Base-by-base conservation (phyloP, 2,797 vertebrate genomes). In the Pachyuromys duprasi region DNA sequence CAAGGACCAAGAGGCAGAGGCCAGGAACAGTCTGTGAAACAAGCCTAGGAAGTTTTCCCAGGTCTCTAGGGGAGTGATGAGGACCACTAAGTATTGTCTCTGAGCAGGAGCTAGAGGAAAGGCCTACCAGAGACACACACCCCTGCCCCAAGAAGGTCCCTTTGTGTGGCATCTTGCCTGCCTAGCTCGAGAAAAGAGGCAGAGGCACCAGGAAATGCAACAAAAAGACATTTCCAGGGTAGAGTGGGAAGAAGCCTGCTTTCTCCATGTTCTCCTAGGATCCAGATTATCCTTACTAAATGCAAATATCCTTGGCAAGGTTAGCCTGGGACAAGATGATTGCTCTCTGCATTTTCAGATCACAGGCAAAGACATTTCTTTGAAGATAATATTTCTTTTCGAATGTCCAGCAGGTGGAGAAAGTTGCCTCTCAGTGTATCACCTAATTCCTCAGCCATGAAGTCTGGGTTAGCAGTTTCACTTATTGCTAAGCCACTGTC, bases 361-460 rank as follows among this genome's bases (percentile, higher is more conserved):
- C 70, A 72, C 87, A 90, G 79, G 63, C n/a, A 53, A 87, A 86
- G 88, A 91, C 81, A 76, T 95, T 49, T 55, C 84, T 74, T 92
- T 75, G 94, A 94, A 89, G 78, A 69, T 81, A 69, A 69, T 75
- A 79, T 86, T 93, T 93, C 80, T 94, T 93, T 92, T 94, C 62
- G 78, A 93, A 91, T 20, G 63, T 76, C 63, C 39, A 75, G 89
- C 79, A 84, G 14, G n/a, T 45, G 5, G 60, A 14, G 57, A 65
- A 70, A 31, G 20, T 49, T 90, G 49, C 55, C 69, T 90, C 67
- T 84, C 70, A 69, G 60, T 49, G 7, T n/a, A 28, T 69, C 26
- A 53, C 74, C 39, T 78, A 63, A 92, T 86, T 89, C 87, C 62
- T 49, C 74, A 76, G 55, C 57, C 42, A 81, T 0, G 26, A 28